Conservation (phyloP, 1,140 invertebrate species). For the Rhopalosiphum maidis region DNA sequence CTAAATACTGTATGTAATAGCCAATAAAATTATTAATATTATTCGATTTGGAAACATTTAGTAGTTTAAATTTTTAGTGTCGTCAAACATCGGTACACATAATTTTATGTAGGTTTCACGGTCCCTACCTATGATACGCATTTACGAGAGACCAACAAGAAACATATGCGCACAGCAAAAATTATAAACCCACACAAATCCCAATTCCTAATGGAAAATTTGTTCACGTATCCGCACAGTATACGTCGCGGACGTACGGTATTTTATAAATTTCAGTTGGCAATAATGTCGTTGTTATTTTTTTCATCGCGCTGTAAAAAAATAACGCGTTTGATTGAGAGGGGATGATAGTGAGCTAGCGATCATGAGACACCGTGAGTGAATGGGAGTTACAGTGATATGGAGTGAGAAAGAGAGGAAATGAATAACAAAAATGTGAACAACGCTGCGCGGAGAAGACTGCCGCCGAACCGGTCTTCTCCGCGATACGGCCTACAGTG, state of each 20-base stretch:
- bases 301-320: not conserved
- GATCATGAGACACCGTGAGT: not conserved
- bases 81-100: not conserved
- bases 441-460: not conserved
- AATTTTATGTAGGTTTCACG: not conserved
- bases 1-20: not conserved
- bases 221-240: not conserved
- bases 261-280: not conserved
- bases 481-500: not conserved
- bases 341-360: not conserved
- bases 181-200: not conserved
- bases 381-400: not conserved
- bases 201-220: not conserved
- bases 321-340: not conserved
- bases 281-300: constrained; percentile 23
- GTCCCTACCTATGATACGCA: not conserved
- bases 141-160: not conserved
- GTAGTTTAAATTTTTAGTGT: not conserved
- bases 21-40: not conserved
- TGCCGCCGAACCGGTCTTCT: not conserved
- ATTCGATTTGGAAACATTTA: not conserved
- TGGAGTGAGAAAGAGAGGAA: not conserved
- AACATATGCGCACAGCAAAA: not conserved
- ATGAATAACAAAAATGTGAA: constrained; percentile 14
- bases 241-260: not conserved